Evolutionary conservation across 2,113 vertebrate species (phyloP).

Genomic region (Leucopsar rothschildi): DNA sequence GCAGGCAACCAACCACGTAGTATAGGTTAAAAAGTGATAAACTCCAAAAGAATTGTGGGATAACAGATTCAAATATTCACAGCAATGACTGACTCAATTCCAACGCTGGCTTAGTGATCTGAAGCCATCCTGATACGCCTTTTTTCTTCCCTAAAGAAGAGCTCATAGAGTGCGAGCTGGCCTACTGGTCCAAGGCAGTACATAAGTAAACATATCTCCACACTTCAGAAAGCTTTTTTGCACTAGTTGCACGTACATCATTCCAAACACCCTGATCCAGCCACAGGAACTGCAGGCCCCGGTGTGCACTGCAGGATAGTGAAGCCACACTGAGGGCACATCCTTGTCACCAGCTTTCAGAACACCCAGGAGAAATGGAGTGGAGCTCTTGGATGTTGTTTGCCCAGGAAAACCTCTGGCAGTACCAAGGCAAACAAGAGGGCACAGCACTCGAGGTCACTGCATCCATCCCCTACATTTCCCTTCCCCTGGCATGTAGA

Average conservation of each 20-base stretch:
- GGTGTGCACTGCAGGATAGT: too few species aligned
- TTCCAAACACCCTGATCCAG: not conserved
- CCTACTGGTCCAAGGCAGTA: not conserved
- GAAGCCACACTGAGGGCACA: not conserved
- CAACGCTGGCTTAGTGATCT: not conserved
- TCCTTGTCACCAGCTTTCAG: not conserved
- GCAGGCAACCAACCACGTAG: not conserved
- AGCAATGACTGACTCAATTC: not conserved
- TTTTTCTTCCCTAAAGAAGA: not conserved
- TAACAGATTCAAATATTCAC: not conserved
- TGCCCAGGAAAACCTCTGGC: not conserved
- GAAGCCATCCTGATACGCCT: not conserved
- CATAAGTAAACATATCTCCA: not conserved
- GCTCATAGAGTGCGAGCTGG: not conserved
- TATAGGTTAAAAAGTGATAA: not conserved
- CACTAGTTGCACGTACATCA: accelerated
- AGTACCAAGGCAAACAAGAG: not conserved
- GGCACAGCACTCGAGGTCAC: not conserved
- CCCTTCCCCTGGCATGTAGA: not conserved
- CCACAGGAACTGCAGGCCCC: not conserved
- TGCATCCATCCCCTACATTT: not conserved
- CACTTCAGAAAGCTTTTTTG: not conserved
- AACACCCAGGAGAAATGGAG: not conserved
- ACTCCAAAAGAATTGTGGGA: not conserved
- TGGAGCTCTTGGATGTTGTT: not conserved